Percentiles rank a stretch among this genome's conserved stretches.
Conservation (phyloP, 2,113 vertebrate genomes). For the Centropus unirufus region DNA sequence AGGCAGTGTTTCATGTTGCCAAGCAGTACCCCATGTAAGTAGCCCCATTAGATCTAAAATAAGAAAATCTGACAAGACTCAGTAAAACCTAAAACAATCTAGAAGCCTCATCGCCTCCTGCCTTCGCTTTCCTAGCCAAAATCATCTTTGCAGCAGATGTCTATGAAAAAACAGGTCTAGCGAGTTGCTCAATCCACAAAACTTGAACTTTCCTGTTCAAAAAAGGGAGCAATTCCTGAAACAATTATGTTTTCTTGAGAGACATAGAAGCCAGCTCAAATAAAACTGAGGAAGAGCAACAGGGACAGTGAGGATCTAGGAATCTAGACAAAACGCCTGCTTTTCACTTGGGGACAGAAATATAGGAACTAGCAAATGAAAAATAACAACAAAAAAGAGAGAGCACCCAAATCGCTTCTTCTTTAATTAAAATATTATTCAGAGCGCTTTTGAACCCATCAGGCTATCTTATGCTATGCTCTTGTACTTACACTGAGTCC, state of each 20-base stretch:
- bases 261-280: neutral
- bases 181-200: neutral
- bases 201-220: neutral
- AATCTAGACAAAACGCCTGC: neutral
- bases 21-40: neutral
- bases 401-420: neutral
- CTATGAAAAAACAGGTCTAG: neutral
- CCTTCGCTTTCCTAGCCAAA: neutral
- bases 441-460: neutral
- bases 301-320: neutral
- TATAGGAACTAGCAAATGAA: neutral
- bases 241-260: neutral
- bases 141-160: neutral
- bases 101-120: neutral
- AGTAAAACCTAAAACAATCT: neutral
- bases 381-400: neutral
- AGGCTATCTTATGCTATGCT: neutral
- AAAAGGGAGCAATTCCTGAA: neutral
- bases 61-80: neutral
- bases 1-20: neutral
- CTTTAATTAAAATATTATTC: neutral
- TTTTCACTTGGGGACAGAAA: neutral
- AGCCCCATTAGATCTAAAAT: neutral
- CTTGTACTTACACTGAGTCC: neutral
- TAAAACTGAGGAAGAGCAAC: neutral